These are phyloP conservation scores for Hipposideros armiger DNA, from an alignment of 2,113 vertebrate species.

Conservation along the genomic window DNA sequence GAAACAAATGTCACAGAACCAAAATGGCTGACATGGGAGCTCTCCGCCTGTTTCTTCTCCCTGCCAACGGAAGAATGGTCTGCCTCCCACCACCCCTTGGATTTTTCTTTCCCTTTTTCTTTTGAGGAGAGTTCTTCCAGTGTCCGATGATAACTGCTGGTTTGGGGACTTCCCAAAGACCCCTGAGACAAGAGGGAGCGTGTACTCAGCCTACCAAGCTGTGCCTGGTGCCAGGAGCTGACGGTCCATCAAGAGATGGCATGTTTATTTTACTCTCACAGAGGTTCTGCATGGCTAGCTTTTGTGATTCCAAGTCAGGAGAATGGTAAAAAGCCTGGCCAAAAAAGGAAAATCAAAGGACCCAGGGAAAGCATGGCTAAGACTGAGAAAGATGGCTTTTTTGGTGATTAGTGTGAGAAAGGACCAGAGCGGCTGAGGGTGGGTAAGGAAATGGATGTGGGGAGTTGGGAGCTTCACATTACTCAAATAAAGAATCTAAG, in stretches of 20 bases:
- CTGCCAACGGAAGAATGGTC: background rate
- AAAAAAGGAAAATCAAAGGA: background rate
- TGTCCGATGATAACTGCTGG: background rate
- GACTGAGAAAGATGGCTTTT: background rate
- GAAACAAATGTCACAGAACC: background rate
- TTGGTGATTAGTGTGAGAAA: background rate
- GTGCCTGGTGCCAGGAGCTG: background rate
- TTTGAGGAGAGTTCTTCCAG: background rate
- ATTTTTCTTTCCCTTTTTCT: background rate
- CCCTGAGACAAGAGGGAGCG: accelerated
- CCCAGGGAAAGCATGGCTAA: background rate
- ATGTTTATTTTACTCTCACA: background rate
- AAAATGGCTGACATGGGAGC: background rate
- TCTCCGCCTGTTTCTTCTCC: background rate
- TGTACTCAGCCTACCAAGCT: background rate
- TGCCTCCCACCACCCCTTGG: background rate
- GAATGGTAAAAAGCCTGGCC: background rate
- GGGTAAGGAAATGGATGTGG: background rate
- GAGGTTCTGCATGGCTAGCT: background rate
- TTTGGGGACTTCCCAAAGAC: background rate
- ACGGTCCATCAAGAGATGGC: too few relatives aligned
- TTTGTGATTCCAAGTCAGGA: background rate
- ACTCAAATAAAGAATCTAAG: background rate
- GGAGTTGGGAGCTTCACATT: background rate
- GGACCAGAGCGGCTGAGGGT: background rate